Conservation (phyloP, 2,888 invertebrate species). For the Griposia aprilina region DNA sequence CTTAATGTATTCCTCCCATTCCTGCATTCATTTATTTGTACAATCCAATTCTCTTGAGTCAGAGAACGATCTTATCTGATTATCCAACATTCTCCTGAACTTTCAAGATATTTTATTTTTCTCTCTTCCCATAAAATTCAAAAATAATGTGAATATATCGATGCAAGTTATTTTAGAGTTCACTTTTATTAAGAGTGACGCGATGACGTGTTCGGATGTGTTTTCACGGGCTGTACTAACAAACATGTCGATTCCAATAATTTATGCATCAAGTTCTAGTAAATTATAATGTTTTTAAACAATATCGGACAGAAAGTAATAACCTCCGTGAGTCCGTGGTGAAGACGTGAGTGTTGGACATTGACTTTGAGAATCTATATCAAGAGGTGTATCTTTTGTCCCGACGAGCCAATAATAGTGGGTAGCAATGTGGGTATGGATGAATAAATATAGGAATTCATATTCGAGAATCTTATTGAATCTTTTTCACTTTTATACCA, state of each 20-base stretch:
- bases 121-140: neutral
- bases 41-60: conserved; percentile 30
- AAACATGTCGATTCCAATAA: conserved; percentile 46
- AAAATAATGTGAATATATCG: conserved; percentile 13
- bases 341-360: conserved; percentile 5
- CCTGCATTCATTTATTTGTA: conserved; percentile 16
- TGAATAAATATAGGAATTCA: conserved; percentile 37
- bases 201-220: conserved; percentile 23
- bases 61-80: conserved; percentile 15
- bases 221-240: conserved; percentile 20
- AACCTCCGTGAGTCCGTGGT: conserved; percentile 15
- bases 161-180: conserved; percentile 31
- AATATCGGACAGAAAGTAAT: conserved; percentile 42
- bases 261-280: conserved; percentile 37
- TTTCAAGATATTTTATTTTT: conserved; percentile 2
- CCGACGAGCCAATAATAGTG: conserved; percentile 9
- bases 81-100: conserved; percentile 14
- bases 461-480: conserved; percentile 33
- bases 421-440: neutral
- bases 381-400: neutral
- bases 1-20: conserved; percentile 26
- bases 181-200: conserved; percentile 24
- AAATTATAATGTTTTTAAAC: conserved; percentile 54
- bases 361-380: conserved; percentile 40
- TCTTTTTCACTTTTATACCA: neutral